phyloP scores from a whole-genome alignment of 2,797 vertebrate species.

The Pipistrellus kuhlii region DNA sequence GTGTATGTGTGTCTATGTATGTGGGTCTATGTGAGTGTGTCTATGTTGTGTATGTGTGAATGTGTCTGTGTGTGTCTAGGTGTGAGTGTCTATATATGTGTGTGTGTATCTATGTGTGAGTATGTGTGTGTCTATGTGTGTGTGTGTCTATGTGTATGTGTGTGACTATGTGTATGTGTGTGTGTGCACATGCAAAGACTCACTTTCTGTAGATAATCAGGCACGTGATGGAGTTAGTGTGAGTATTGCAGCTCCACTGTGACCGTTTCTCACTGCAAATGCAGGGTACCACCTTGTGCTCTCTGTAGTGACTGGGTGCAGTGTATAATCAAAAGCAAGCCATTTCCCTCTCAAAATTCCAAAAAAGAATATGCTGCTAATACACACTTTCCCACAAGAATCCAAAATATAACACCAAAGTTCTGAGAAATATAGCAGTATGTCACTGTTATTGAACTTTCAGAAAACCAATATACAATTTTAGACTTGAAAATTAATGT shows the following conservation, averaged over 20 bases:
- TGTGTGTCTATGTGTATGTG: too few species aligned
- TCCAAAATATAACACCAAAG: conserved; percentile 26
- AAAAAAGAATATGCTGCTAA: background rate
- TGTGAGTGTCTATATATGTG: too few species aligned
- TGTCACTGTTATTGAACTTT: background rate
- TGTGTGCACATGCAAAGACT: too few species aligned
- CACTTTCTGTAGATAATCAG: too few species aligned
- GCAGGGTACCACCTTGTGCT: background rate
- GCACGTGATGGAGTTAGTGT: rapidly evolving
- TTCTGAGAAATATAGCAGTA: background rate
- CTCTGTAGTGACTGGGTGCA: background rate
- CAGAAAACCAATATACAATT: background rate
- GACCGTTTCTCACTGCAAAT: background rate
- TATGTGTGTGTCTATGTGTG: too few species aligned
- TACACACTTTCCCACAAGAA: background rate
- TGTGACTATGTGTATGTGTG: too few species aligned
- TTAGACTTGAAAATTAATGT: background rate
- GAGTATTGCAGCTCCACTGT: background rate
- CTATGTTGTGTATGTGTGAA: too few species aligned
- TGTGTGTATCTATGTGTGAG: too few species aligned
- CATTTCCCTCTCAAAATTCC: background rate
- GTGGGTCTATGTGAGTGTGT: too few species aligned
- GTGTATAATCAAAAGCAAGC: background rate
- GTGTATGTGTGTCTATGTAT: too few species aligned
- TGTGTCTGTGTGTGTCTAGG: too few species aligned